Percentiles rank a stretch among this genome's conserved stretches.
Conservation (phyloP, 2,888 invertebrate genomes). For the Metallyticus violacea region DNA sequence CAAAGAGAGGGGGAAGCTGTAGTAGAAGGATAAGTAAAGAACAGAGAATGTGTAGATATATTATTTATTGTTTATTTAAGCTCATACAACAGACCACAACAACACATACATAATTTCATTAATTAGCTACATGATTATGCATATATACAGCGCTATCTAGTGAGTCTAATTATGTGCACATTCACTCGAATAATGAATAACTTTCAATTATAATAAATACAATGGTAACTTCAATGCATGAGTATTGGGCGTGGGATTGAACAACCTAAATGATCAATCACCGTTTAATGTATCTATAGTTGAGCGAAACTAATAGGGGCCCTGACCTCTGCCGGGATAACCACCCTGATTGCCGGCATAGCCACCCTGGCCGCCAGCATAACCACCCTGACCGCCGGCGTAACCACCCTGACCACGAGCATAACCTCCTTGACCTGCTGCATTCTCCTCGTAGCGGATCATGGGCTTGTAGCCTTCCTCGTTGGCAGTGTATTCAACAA, state of each 20-base stretch:
- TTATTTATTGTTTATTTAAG: not conserved
- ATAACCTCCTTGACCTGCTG: slow-evolving; percentile 2
- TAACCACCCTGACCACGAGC: not conserved
- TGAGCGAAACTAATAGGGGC: not conserved
- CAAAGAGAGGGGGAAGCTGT: too few species aligned
- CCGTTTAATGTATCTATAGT: not conserved
- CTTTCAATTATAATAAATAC: not conserved
- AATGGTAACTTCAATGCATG: not conserved
- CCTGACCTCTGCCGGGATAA: not conserved
- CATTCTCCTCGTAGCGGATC: slow-evolving; percentile 51
- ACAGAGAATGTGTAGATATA: not conserved
- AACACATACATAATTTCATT: not conserved
- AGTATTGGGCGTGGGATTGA: not conserved
- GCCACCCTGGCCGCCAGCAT: slow-evolving; percentile 8
- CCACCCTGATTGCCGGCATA: slow-evolving; percentile 13
- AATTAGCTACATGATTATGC: not conserved
- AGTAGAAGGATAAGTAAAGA: not conserved
- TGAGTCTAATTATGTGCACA: not conserved
- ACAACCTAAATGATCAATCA: not conserved
- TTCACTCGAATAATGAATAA: not conserved
- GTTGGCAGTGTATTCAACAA: slow-evolving; percentile 63
- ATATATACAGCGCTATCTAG: not conserved
- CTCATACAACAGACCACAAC: not conserved
- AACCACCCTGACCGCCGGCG: slow-evolving; percentile 17
- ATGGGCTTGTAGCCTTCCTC: slow-evolving; percentile 61